Percentiles rank a stretch among this genome's conserved stretches.
These are phyloP conservation scores for Nycticebus coucang DNA, from an alignment of 2,113 vertebrate genomes.

Conservation along the genomic window DNA sequence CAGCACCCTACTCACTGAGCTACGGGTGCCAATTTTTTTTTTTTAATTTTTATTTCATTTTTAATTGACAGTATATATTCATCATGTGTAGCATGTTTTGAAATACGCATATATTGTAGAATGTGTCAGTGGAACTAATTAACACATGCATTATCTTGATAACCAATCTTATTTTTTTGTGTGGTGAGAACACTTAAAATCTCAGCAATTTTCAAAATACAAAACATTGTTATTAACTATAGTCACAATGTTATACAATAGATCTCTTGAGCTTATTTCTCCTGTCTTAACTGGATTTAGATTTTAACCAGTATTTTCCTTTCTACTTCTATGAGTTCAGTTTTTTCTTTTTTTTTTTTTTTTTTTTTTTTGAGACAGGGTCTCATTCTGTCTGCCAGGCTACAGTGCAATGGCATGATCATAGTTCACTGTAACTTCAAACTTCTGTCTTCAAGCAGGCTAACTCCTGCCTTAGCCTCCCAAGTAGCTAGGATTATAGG, in stretches of 20 bases:
- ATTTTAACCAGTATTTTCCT: neutral
- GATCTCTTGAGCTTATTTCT: neutral
- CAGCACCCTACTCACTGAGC: too few relatives aligned
- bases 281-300: neutral
- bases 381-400: too few relatives aligned
- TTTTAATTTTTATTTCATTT: neutral
- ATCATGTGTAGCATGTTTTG: neutral
- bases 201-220: neutral
- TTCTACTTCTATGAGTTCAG: neutral
- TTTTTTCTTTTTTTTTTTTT: neutral
- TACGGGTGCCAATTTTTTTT: too few relatives aligned
- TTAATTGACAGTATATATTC: neutral
- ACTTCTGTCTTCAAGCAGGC: too few relatives aligned
- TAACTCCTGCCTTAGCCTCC: too few relatives aligned
- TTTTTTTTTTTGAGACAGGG: too few relatives aligned
- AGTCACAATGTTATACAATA: neutral
- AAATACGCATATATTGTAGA: neutral
- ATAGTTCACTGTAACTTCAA: too few relatives aligned
- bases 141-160: neutral
- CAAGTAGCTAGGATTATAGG: too few relatives aligned
- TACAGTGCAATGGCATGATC: too few relatives aligned
- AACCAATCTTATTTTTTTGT: neutral
- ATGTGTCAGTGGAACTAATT: neutral
- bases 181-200: neutral
- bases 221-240: neutral